Percentiles rank a stretch among this genome's conserved stretches.
Conservation (phyloP, 2,888 invertebrate species). For the Drosophila nr. perissopoda region DNA sequence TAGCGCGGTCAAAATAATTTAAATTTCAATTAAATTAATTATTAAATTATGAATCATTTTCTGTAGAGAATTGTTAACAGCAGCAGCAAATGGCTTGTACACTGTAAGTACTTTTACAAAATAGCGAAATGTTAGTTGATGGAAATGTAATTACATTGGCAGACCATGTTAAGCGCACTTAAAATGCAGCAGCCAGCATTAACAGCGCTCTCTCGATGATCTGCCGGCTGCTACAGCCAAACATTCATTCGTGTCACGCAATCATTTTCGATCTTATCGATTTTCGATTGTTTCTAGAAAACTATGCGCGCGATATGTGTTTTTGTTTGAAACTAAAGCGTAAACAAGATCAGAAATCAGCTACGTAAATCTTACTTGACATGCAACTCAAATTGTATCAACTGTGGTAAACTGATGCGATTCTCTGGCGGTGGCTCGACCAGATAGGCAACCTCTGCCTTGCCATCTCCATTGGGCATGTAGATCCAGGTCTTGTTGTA, state of each 20-base stretch:
- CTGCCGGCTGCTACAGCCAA: neutral
- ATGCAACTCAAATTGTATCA: slow-evolving; percentile 82
- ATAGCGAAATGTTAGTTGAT: neutral
- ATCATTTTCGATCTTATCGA: neutral
- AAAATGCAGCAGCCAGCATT: neutral
- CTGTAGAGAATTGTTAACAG: neutral
- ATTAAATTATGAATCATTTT: neutral
- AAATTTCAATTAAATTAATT: neutral
- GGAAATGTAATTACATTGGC: neutral
- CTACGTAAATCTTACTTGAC: slow-evolving; percentile 63
- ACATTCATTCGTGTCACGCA: neutral
- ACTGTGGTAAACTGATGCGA: slow-evolving; percentile 69
- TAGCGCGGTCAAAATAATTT: slow-evolving; percentile 16
- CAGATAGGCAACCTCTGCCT: slow-evolving; percentile 83
- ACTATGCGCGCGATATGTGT: neutral
- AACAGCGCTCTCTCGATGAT: neutral
- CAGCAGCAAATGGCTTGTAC: neutral
- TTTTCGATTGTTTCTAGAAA: neutral
- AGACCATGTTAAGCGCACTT: neutral
- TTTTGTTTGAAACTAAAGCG: neutral
- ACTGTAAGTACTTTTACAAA: neutral
- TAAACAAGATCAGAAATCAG: neutral
- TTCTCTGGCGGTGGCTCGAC: slow-evolving; percentile 81
- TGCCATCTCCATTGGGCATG: slow-evolving; percentile 85
- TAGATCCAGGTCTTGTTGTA: slow-evolving; percentile 85